phyloP scores from a whole-genome alignment of 2,888 invertebrate species.

The Dione juno region DNA sequence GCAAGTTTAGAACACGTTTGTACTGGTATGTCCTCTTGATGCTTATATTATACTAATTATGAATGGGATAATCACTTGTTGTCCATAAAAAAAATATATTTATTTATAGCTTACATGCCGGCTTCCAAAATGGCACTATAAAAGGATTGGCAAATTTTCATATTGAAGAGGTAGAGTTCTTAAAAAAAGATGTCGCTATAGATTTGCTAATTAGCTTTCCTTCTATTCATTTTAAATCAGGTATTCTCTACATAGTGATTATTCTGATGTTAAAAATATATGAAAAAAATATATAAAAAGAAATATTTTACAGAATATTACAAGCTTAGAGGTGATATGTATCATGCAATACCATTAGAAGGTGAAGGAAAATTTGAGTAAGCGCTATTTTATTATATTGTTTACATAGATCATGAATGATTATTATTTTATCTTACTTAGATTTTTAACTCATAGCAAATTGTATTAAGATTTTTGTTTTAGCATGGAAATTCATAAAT shows the following conservation, averaged over 20 bases:
- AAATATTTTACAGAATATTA: constrained; percentile 58
- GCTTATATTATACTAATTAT: too few species aligned
- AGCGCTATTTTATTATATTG: constrained; percentile 44
- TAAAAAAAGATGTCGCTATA: constrained; percentile 49
- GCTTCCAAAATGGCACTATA: constrained; percentile 49
- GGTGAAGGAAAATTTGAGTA: constrained; percentile 61
- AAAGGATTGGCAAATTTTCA: constrained; percentile 52
- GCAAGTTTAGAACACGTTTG: too few species aligned
- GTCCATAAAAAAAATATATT: constrained; percentile 5
- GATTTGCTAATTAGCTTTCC: constrained; percentile 52
- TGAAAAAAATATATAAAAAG: neutral
- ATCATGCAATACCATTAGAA: constrained; percentile 54
- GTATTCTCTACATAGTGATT: constrained; percentile 17
- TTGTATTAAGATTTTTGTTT: neutral
- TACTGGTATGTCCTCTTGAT: too few species aligned
- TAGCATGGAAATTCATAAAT: constrained; percentile 56
- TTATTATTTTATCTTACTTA: neutral
- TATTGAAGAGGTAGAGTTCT: constrained; percentile 48
- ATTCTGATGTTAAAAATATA: neutral
- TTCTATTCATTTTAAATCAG: constrained; percentile 41
- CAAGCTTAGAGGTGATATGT: constrained; percentile 57
- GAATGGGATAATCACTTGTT: too few species aligned
- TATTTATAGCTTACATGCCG: constrained; percentile 49
- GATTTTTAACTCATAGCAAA: neutral
- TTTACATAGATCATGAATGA: constrained; percentile 3